Base-by-base conservation (phyloP, 2,113 vertebrate genomes). In the Lonchura striata region DNA sequence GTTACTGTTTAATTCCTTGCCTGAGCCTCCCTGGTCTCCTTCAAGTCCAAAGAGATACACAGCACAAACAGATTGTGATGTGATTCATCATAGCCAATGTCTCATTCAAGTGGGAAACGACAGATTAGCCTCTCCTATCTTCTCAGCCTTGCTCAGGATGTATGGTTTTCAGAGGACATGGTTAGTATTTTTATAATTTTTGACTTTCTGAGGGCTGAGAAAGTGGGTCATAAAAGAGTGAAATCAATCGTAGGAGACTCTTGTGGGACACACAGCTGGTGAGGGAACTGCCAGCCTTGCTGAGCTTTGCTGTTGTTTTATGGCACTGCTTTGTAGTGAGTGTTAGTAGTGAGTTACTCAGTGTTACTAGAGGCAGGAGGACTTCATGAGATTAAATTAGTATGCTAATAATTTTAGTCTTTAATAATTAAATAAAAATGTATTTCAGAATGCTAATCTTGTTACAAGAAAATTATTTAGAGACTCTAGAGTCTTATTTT, bases 11-110 rank as follows among this genome's bases (percentile, higher is more conserved):
- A 46, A 25, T 93, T 54, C 54, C 64, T 54, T 80, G 20, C 15
- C 28, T 83, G 44, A 15, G 23, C 27, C 27, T 69, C 49, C 59
- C 78, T 59, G 77, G 28, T 54, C 46, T 65, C 6, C 52, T 70
- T 37, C 10, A 31, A 20, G 8, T 52, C 54, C 77, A 37, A 53
- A 71, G 30, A 64, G 20, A 17, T 28, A 4, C 2, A 22, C 41
- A 70, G 42, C 79, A 82, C 76, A 86, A 31, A 25, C 5, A 1
- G 6, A 35, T 6, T 59, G 71, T 30, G 44, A 23, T 15, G 25
- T 7, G 41, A 52, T 13, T 22, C 0, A 1, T 68, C 33, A 15
- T 2, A 35, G 44, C 53, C 24, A 41, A 2, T 18, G 41, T 57
- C 46, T 9, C 15, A 2, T 42, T 69, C 7, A 10, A 25, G 68